phyloP scores from a whole-genome alignment of 2,797 vertebrate species.

The Ctenochaetus hawaiiensis region DNA sequence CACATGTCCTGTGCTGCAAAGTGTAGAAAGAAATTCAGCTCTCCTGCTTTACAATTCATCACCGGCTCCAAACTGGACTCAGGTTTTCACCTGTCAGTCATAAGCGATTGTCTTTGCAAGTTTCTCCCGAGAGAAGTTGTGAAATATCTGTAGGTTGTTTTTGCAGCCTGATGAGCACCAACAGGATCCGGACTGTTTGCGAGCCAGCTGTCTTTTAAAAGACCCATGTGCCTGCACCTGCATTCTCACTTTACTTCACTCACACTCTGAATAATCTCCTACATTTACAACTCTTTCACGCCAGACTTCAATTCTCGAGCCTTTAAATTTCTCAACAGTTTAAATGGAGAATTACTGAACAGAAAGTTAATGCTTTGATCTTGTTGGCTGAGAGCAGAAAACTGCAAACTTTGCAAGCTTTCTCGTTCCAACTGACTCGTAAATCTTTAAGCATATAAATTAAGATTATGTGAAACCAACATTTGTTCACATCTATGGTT shows the following conservation, averaged over 20 bases:
- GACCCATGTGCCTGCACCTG: conserved; percentile 51
- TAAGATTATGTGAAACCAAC: background rate
- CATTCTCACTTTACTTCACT: conserved; percentile 45
- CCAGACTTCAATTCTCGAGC: conserved; percentile 19
- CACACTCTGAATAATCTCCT: conserved; percentile 29
- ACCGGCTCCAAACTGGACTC: background rate
- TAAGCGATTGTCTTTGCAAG: background rate
- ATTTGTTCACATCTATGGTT: conserved; percentile 2
- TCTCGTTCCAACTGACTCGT: background rate
- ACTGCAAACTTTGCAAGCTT: background rate
- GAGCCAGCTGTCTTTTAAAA: conserved; percentile 58
- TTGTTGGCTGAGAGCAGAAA: conserved; percentile 4
- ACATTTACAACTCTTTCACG: conserved; percentile 32
- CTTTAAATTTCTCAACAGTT: conserved; percentile 24
- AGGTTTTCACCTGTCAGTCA: conserved; percentile 12
- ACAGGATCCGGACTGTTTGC: conserved; percentile 44
- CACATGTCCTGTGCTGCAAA: conserved; percentile 12
- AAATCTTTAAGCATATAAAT: conserved; percentile 5
- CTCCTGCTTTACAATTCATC: conserved; percentile 20
- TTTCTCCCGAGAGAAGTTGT: conserved; percentile 21
- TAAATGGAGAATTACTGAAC: conserved; percentile 20
- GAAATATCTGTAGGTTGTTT: conserved; percentile 29
- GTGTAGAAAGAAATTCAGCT: background rate
- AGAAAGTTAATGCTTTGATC: conserved; percentile 30
- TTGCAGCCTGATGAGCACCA: conserved; percentile 32